Base-by-base conservation (phyloP, 2,113 vertebrate genomes). In the Ramphastos sulfuratus region DNA sequence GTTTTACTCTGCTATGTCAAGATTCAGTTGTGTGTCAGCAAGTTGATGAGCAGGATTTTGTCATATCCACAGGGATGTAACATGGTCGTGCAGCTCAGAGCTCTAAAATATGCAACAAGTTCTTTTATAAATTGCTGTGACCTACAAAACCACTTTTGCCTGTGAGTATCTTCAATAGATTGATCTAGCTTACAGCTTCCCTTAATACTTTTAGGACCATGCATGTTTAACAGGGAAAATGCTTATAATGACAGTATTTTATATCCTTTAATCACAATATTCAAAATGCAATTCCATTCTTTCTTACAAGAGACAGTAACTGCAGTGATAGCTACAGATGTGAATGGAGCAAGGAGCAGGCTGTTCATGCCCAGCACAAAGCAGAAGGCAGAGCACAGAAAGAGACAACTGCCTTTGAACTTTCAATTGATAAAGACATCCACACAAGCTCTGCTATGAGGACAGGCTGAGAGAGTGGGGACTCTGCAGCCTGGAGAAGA, bases 161-260 rank as follows among this genome's bases (percentile, higher is more conserved):
- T 75, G 52, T 73, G 50, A 92, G 44, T 86, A 60, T 70, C 67
- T 95, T 93, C 60, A 48, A 54, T 13, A 73, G 56, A 74, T 95
- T 80, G 81, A 95, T 92, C 55, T 90, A 78, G 25, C 35, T 90
- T 80, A 19, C 23, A 78, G 25, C 35, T 90, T 80, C 21, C 23
- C 74, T 95, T 82, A 93, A 90, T 95, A 94, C 92, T 95, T 95
- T 92, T 87, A 94, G 89, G 74, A 89, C 60, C 12, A 18, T 44
- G 19, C 70, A 67, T 71, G 81, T 93, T 93, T 92, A 92, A 95
- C 92, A 87, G 92, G 37, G 71, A 73, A 73, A 56, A 76, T 89
- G 21, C 63, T 76, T 82, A 92, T 17, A 89, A 39, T 75, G 55
- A 76, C 42, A 56, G 54, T 35, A 85, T 86, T 94, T 95, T 87